Percentiles rank a stretch among this genome's conserved stretches.
phyloP scores from a whole-genome alignment of 2,797 vertebrate genomes.

The Triplophysa bombifrons region DNA sequence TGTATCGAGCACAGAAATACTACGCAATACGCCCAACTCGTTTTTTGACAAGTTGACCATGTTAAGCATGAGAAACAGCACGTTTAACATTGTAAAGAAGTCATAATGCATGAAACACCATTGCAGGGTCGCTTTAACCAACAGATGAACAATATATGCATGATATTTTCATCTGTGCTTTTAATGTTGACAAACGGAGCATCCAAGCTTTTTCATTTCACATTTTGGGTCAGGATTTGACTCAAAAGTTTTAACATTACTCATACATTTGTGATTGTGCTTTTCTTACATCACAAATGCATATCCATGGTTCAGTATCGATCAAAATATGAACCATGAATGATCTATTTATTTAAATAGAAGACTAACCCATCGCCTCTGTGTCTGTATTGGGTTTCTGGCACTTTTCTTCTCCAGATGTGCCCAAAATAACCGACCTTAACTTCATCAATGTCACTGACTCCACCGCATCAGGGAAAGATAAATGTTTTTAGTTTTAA shows the following conservation, averaged over 20 bases:
- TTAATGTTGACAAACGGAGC: constrained; percentile 8
- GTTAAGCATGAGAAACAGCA: too few relatives aligned
- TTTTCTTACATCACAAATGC: constrained; percentile 21
- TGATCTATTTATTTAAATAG: background rate
- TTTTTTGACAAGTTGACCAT: too few relatives aligned
- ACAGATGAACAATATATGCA: background rate
- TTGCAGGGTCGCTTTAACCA: background rate
- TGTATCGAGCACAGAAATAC: too few relatives aligned
- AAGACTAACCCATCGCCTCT: constrained; percentile 19
- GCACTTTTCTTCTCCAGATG: constrained; percentile 76
- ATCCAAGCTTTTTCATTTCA: background rate
- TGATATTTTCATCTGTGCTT: background rate
- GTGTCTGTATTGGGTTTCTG: constrained; percentile 27
- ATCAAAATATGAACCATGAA: constrained; percentile 47
- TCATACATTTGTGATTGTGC: background rate
- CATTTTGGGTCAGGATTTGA: background rate
- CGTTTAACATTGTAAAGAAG: too few relatives aligned
- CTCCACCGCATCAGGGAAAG: constrained; percentile 74
- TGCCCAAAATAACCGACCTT: constrained; percentile 93
- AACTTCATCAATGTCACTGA: constrained; percentile 93
- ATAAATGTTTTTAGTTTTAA: too few relatives aligned
- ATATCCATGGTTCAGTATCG: constrained; percentile 61
- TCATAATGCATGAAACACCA: too few relatives aligned
- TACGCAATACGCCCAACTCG: too few relatives aligned
- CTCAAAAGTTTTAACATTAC: background rate